A percentile compares a stretch with the other conserved stretches of the same genome.
Conservation (phyloP, 2,113 vertebrate species). For the Neogale vison region DNA sequence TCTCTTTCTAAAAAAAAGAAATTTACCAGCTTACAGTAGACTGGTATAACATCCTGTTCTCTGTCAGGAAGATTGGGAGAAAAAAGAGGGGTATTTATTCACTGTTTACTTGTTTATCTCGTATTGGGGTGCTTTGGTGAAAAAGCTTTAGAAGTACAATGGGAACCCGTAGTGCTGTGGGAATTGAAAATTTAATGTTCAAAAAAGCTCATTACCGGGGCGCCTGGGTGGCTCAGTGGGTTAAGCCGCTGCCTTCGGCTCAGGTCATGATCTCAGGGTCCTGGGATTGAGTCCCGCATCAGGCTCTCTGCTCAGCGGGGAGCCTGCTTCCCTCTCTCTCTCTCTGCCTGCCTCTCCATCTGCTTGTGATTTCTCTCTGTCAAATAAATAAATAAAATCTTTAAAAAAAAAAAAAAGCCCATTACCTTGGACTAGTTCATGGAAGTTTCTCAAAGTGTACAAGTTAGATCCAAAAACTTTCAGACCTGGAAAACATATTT, state of each 20-base stretch:
- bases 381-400: no score
- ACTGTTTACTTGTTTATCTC: slow-evolving; percentile 34
- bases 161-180: neutral
- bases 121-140: neutral
- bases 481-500: neutral
- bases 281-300: no score
- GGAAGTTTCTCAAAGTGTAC: neutral
- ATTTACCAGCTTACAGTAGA: neutral
- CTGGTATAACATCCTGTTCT: neutral
- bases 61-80: neutral
- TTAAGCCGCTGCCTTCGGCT: no score
- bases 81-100: neutral
- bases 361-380: no score
- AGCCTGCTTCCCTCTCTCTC: no score
- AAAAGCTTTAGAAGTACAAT: neutral
- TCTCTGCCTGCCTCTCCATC: no score
- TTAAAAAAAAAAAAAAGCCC: neutral
- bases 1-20: neutral
- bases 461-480: neutral
- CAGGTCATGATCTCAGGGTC: no score
- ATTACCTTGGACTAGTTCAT: neutral
- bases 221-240: no score
- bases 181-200: neutral
- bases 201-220: neutral
- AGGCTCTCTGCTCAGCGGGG: no score